These are phyloP conservation scores for Xanthostigma xanthostigma DNA, from an alignment of 2,888 invertebrate species.

Conservation along the genomic window DNA sequence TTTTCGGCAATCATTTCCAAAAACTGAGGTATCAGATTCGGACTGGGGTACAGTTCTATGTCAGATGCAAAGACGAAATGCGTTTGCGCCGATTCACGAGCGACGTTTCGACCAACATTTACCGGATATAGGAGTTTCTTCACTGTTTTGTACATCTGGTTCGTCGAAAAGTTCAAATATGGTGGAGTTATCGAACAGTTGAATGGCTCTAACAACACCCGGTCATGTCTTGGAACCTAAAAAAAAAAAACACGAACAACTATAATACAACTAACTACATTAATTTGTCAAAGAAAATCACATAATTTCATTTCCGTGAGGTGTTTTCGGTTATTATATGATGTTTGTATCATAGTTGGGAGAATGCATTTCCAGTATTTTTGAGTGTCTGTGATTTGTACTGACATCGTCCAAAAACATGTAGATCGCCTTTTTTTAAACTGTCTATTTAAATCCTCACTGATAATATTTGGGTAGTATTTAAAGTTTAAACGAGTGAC, in stretches of 20 bases:
- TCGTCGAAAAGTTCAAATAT: slow-evolving; percentile 46
- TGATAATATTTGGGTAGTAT: too few species aligned
- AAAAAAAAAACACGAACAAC: slow-evolving; percentile 17
- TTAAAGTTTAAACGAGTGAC: too few species aligned
- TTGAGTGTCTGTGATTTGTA: too few species aligned
- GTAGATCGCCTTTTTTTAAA: too few species aligned
- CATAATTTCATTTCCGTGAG: too few species aligned
- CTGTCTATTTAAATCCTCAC: too few species aligned
- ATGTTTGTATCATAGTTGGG: too few species aligned
- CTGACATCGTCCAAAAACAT: too few species aligned
- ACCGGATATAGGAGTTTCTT: slow-evolving; percentile 78
- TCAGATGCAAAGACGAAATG: slow-evolving; percentile 75
- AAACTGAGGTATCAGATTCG: slow-evolving; percentile 63
- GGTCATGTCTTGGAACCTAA: slow-evolving; percentile 51
- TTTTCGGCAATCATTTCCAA: slow-evolving; percentile 71
- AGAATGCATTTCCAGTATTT: too few species aligned
- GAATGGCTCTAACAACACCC: slow-evolving; percentile 43
- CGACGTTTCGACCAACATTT: slow-evolving; percentile 81
- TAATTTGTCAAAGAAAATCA: neutral
- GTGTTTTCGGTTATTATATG: too few species aligned
- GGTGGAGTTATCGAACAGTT: slow-evolving; percentile 61
- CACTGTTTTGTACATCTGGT: slow-evolving; percentile 59
- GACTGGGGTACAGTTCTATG: slow-evolving; percentile 82
- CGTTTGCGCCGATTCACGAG: slow-evolving; percentile 67
- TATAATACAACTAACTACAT: neutral